Percentiles rank a stretch among this genome's conserved stretches.
Evolutionary conservation across 2,888 invertebrate species (phyloP).

Genomic region (Pilophorus perplexus): DNA sequence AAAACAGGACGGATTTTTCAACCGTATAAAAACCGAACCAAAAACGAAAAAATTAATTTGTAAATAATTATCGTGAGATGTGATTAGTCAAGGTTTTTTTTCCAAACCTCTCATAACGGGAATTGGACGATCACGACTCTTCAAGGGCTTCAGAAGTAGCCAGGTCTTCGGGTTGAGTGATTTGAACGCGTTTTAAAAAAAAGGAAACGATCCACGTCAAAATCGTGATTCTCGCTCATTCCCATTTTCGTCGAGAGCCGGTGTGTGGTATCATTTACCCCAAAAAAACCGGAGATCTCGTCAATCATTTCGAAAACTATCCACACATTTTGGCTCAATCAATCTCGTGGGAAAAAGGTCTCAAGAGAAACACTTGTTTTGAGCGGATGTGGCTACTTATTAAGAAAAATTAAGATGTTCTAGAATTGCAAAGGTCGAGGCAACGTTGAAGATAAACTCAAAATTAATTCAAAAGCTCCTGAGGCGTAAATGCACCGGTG

Average conservation of each 20-base stretch:
- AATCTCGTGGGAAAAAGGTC: not conserved
- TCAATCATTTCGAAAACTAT: not conserved
- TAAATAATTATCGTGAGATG: slow-evolving; percentile 21
- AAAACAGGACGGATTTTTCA: slow-evolving; percentile 1
- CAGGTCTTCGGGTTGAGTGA: slow-evolving; percentile 4
- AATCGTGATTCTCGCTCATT: slow-evolving; percentile 11
- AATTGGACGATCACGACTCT: slow-evolving; percentile 23
- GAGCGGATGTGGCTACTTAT: too few relatives aligned
- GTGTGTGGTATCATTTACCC: not conserved
- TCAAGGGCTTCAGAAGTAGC: not conserved
- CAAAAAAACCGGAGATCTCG: not conserved
- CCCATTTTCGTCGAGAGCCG: too few relatives aligned
- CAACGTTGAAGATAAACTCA: too few relatives aligned
- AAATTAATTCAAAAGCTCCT: too few relatives aligned
- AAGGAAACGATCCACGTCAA: not conserved
- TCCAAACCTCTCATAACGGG: not conserved
- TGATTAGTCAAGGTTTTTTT: slow-evolving; percentile 6
- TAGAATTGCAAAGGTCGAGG: too few relatives aligned
- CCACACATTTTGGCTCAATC: not conserved
- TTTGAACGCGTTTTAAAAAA: slow-evolving; percentile 16
- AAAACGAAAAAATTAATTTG: slow-evolving; percentile 26
- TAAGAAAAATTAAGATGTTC: too few relatives aligned
- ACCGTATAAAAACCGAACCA: not conserved
- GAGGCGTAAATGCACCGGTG: too few relatives aligned
- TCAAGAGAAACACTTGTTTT: too few relatives aligned